A percentile compares a stretch with the other conserved stretches of the same genome.
These are phyloP conservation scores for Cacoxenus indagator DNA, from an alignment of 2,888 invertebrate species.

Conservation along the genomic window DNA sequence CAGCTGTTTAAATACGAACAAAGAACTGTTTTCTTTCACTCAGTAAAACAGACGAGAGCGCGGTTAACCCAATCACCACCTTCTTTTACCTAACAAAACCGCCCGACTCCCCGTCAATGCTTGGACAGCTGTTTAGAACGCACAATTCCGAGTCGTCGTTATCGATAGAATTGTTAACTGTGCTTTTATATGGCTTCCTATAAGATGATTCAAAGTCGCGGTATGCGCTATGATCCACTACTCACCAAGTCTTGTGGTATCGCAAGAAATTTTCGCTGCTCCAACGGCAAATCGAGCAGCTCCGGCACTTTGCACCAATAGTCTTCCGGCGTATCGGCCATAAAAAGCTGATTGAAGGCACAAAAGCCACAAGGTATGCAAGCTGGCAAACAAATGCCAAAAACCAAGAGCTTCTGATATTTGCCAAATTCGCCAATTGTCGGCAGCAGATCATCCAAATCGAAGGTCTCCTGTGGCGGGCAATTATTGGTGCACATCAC, in stretches of 20 bases:
- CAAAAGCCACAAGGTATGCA: conserved; percentile 93
- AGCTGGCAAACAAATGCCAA: conserved; percentile 89
- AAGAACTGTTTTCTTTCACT: neutral
- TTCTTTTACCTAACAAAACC: too few species aligned
- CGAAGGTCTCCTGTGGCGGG: conserved; percentile 72
- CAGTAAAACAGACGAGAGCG: neutral
- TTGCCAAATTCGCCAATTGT: conserved; percentile 90
- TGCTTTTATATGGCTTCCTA: conserved; percentile 5
- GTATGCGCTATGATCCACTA: neutral
- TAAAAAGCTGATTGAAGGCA: conserved; percentile 93
- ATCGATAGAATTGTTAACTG: conserved; percentile 29
- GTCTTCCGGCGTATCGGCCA: conserved; percentile 88
- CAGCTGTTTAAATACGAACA: too few species aligned
- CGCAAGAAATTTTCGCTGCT: conserved; percentile 76
- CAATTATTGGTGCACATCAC: neutral
- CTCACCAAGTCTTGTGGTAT: conserved; percentile 75
- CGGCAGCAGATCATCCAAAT: conserved; percentile 87
- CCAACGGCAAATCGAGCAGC: conserved; percentile 73
- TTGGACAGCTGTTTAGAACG: conserved; percentile 20
- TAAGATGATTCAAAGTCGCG: neutral
- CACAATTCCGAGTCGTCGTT: conserved; percentile 36
- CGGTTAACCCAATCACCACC: neutral
- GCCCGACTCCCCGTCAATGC: too few species aligned
- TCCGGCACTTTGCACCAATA: conserved; percentile 88
- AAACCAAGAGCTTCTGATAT: conserved; percentile 87